Evolutionary conservation across 2,888 invertebrate genomes (phyloP).

Genomic region (Cephus pygmeus): DNA sequence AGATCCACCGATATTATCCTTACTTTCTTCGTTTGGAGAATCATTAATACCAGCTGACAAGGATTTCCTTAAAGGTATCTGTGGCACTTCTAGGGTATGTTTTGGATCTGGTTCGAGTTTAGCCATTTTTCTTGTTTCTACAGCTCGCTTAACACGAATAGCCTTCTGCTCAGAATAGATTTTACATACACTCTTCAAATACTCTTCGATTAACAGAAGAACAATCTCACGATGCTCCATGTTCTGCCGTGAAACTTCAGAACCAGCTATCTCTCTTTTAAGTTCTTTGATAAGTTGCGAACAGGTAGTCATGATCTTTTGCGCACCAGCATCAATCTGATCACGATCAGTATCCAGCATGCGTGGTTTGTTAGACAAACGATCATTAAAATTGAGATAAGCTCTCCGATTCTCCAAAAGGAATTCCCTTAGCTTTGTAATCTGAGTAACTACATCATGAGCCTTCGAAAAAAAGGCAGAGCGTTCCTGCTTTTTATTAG

Average conservation of each 20-base stretch:
- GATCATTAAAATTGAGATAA: conserved; percentile 85
- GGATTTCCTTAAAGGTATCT: neutral
- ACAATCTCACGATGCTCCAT: conserved; percentile 83
- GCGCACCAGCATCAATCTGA: conserved; percentile 86
- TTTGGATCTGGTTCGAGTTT: conserved; percentile 71
- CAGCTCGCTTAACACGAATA: conserved; percentile 83
- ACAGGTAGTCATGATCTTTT: conserved; percentile 85
- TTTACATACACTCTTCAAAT: conserved; percentile 87
- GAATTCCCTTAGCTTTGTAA: conserved; percentile 83
- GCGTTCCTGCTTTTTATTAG: conserved; percentile 60
- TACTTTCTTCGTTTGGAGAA: conserved; percentile 1
- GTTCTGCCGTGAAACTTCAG: conserved; percentile 72
- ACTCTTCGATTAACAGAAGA: conserved; percentile 79
- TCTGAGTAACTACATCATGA: conserved; percentile 82
- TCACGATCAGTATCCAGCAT: conserved; percentile 90
- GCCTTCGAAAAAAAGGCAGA: conserved; percentile 77
- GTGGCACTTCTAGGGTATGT: conserved; percentile 2
- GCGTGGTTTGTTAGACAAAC: conserved; percentile 72
- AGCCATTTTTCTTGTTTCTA: conserved; percentile 85
- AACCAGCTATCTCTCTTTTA: conserved; percentile 72
- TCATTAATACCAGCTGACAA: neutral
- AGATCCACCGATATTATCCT: conserved; percentile 14
- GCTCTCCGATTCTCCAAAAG: conserved; percentile 85
- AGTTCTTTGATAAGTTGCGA: conserved; percentile 82
- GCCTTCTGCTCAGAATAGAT: conserved; percentile 91